Percentiles rank a stretch among this genome's conserved stretches.
phyloP scores from a whole-genome alignment of 2,888 invertebrate species.

The Sycophila texana region DNA sequence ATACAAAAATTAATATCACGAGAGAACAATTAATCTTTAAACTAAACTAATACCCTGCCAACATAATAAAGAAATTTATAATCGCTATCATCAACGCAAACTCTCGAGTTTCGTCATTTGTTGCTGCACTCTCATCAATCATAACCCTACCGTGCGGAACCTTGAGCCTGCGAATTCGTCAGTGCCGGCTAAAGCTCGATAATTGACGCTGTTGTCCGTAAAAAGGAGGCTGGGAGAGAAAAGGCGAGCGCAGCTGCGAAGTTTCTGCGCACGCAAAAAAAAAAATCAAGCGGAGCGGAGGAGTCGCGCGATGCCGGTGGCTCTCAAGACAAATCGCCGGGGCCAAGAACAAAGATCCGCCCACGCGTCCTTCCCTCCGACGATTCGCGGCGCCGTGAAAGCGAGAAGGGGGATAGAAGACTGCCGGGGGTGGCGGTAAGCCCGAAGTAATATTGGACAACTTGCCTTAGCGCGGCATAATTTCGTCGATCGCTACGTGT shows the following conservation, averaged over 20 bases:
- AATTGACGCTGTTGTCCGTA: background rate
- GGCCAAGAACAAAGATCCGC: slow-evolving; percentile 39
- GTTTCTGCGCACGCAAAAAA: background rate
- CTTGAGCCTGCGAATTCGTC: background rate
- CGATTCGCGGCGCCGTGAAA: background rate
- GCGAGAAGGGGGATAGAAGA: background rate
- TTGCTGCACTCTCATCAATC: slow-evolving; percentile 2
- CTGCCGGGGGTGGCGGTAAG: background rate
- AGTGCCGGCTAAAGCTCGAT: slow-evolving; percentile 1
- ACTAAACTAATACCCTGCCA: too few relatives aligned
- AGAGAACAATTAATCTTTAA: too few relatives aligned
- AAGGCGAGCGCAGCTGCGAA: background rate
- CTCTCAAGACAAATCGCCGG: slow-evolving; percentile 19
- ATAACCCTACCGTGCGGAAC: background rate
- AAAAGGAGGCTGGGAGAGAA: background rate
- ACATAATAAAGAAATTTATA: too few relatives aligned
- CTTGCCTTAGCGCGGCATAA: background rate
- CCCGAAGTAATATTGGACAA: background rate
- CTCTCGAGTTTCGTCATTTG: too few relatives aligned
- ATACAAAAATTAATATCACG: too few relatives aligned
- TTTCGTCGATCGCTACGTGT: background rate
- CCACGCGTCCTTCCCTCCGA: slow-evolving; percentile 5
- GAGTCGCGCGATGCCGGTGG: background rate
- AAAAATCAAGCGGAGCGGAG: too few relatives aligned
- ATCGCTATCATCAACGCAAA: too few relatives aligned